A percentile compares a stretch with the other conserved stretches of the same genome.
Conservation (phyloP, 64 coral and sea anemone species). For the Montipora cactus region DNA sequence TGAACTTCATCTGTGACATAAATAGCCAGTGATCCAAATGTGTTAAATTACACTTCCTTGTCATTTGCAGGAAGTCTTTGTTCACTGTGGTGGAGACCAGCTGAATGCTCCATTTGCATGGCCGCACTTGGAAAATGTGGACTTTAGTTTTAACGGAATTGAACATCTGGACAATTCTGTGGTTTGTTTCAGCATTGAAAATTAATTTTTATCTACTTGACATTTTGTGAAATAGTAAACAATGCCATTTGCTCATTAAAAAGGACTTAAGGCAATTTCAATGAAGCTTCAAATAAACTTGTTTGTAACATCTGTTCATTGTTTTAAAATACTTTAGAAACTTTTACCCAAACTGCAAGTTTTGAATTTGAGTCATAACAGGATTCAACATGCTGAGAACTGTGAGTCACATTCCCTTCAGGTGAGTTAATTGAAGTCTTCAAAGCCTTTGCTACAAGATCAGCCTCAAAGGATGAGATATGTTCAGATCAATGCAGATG, state of each 20-base stretch:
- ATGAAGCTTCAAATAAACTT: neutral
- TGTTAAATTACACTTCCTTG: neutral
- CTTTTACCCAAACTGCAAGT: slow-evolving; percentile 72
- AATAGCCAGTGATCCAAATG: too few relatives aligned
- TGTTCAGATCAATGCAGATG: too few relatives aligned
- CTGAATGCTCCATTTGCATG: slow-evolving; percentile 77
- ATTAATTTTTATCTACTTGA: neutral
- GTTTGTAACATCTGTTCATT: neutral
- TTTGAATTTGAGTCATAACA: slow-evolving; percentile 83
- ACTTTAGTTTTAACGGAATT: slow-evolving; percentile 91
- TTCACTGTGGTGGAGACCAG: slow-evolving; percentile 86
- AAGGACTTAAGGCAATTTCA: too few relatives aligned
- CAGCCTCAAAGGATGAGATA: too few relatives aligned
- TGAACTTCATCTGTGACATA: neutral
- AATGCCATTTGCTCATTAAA: too few relatives aligned
- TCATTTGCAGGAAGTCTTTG: slow-evolving; percentile 78
- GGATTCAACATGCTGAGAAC: slow-evolving; percentile 23
- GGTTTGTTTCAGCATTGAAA: slow-evolving; percentile 33
- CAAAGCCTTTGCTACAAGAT: too few relatives aligned
- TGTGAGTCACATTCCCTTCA: slow-evolving; percentile 31
- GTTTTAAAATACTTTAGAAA: slow-evolving; percentile 52
- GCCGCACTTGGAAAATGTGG: slow-evolving; percentile 65
- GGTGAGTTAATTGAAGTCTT: neutral
- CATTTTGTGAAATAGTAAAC: neutral
- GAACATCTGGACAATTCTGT: slow-evolving; percentile 81